Percentiles rank a stretch among this genome's conserved stretches.
Evolutionary conservation across 2,113 vertebrate species (phyloP).

Genomic region (Vicugna pacos): DNA sequence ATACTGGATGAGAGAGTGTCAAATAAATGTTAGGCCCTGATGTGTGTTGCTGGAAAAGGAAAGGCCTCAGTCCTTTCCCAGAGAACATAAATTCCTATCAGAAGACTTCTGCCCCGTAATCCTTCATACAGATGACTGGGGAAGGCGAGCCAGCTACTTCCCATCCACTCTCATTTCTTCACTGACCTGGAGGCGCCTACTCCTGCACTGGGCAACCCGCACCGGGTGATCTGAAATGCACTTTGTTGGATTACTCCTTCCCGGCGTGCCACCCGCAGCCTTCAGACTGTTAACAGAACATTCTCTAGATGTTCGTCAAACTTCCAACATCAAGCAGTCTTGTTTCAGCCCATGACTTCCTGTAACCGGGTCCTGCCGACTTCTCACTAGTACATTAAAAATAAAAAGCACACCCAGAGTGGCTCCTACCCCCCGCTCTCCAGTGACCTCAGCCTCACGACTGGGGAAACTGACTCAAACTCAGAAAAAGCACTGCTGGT

Average conservation of each 20-base stretch:
- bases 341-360: constrained; percentile 49
- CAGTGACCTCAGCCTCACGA: constrained; percentile 68
- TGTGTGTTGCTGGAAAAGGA: constrained; percentile 67
- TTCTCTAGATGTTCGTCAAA: constrained; percentile 65
- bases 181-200: neutral
- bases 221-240: neutral
- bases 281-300: constrained; percentile 30
- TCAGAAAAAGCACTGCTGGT: constrained; percentile 66
- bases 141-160: neutral
- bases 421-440: constrained; percentile 61
- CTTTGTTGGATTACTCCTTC: constrained; percentile 29
- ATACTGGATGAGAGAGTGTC: constrained; percentile 71
- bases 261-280: constrained; percentile 49
- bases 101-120: constrained; percentile 28
- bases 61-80: constrained; percentile 62
- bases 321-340: neutral
- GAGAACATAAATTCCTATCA: constrained; percentile 66
- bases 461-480: constrained; percentile 76
- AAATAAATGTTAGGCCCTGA: constrained; percentile 67
- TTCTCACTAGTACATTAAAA: constrained; percentile 64
- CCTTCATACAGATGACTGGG: neutral
- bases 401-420: constrained; percentile 66
- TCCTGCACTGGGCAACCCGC: neutral
- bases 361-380: neutral
- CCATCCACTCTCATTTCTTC: neutral